Base-by-base conservation (phyloP, 1,140 invertebrate genomes). In the Pomacea maculata region DNA sequence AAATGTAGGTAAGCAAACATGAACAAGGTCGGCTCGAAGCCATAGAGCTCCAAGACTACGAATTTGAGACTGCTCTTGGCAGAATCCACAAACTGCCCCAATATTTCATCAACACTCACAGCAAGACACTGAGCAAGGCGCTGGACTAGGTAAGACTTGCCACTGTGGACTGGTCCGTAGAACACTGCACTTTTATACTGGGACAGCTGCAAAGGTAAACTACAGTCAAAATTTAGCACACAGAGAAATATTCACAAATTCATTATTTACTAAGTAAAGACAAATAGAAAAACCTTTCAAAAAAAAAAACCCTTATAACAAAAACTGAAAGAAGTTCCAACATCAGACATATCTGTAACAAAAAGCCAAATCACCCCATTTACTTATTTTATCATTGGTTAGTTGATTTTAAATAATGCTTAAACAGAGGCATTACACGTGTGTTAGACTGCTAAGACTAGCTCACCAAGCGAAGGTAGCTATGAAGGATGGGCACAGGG, bases 111-210 rank as follows among this genome's bases (percentile, higher is more conserved):
- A 10, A 64, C 21, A 86, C 84, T 85, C 84, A 90, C 89, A 61
- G 88, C 86, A 65, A 90, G 79, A 78, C 85, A 87, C 65, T 97
- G 95, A 0, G 97, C 97, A 19, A 99, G 91, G 89, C 97, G 96
- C 12, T 96, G 95, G 1, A 97, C 97, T 63, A 99, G 91, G 89
- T 98, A 98, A 15, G 97, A 97, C 91, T 99, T 99, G 10, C 98
- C 97, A 1, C 97, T 99, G 64, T 97, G 97, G 86, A 96, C 97
- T 17, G 97, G 97, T 1, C 98, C 98, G 92, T 97, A 98, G 14
- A 99, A 92, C 73, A 99, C 97, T 54, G 99, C 94, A 74, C 97
- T 93, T 76, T 97, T 93, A 91, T 99, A 97, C 88, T 99, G 89
- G 64, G 90, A 87, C 77, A 90, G 82, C 90, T 91, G 79, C 15